phyloP scores from a whole-genome alignment of 1,140 invertebrate genomes.

The Carposina sasakii region DNA sequence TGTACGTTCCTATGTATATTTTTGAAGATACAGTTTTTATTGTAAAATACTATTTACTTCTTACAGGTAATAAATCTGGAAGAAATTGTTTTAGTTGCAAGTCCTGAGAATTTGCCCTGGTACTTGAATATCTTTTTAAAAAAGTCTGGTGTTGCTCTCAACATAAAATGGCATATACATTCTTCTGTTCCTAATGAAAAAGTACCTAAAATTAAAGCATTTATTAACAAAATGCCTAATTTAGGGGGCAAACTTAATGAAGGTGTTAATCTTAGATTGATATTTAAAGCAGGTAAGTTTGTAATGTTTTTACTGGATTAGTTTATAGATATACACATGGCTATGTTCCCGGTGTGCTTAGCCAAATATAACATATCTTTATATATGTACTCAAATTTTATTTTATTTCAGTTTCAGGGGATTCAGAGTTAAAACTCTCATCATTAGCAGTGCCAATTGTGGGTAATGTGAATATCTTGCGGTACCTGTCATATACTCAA shows the following conservation, averaged over 20 bases:
- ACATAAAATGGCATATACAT: slow-evolving; percentile 75
- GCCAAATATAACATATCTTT: no score
- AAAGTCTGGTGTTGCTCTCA: slow-evolving; percentile 65
- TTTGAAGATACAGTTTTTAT: no score
- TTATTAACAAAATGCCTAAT: slow-evolving; percentile 36
- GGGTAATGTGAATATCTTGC: slow-evolving; percentile 73
- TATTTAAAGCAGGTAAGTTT: slow-evolving; percentile 86
- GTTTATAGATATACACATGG: no score
- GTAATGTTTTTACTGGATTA: no score
- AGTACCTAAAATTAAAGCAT: slow-evolving; percentile 43
- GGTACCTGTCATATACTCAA: slow-evolving; percentile 65
- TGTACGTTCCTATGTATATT: no score
- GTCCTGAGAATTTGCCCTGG: slow-evolving; percentile 78
- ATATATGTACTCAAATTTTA: no score
- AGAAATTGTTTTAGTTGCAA: slow-evolving; percentile 81
- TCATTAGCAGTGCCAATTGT: slow-evolving; percentile 57
- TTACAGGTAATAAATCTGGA: slow-evolving; percentile 64
- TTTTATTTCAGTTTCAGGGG: slow-evolving; percentile 71
- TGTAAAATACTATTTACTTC: no score
- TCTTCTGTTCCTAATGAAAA: slow-evolving; percentile 73
- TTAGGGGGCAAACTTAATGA: slow-evolving; percentile 12
- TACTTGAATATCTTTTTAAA: slow-evolving; percentile 76
- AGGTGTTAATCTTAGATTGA: slow-evolving; percentile 76
- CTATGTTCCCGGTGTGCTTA: no score
- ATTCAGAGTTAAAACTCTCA: slow-evolving; percentile 64